Base-by-base conservation (phyloP, 2,113 vertebrate species). In the Conger conger region DNA sequence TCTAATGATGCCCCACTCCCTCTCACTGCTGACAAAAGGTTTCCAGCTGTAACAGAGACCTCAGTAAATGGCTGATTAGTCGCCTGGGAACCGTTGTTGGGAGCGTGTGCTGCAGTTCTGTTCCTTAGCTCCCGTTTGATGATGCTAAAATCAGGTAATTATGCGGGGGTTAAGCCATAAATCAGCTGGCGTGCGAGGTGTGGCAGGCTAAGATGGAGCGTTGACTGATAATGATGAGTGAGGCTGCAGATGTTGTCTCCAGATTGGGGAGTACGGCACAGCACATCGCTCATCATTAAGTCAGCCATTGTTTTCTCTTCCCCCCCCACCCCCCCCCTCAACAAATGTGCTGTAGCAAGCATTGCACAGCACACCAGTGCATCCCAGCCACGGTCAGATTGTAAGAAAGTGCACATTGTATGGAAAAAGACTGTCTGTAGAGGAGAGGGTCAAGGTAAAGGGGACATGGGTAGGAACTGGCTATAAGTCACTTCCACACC, bases 51-150 rank as follows among this genome's bases (percentile, higher is more conserved):
- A 82, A 82, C 50, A 88, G 50, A 82, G 79, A 27, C 36, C 27
- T 88, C 79, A 40, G 82, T 86, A 50, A 82, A 38, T 42, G 79
- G 84, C 85, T 86, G 84, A 86, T 86, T 84, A 82, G 68, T 36
- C 85, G 82, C 82, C 80, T 78, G 79, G 87, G 82, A 88, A 16
- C 36, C 36, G 76, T 38, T 36, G 37, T 9, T 17, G 30, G 35
- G 16, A 20, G 16, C 33, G 73, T 30, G 76, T 17, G 1, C 76
- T 30, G 68, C 6, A 13, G 68, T 33, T 73, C 27, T 9, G n/a
- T 5, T 73, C 33, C 4, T 73, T 60, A 5, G 35, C 20, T 82
- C 23, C 35, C 36, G 33, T 63, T 35, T 30, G 36, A 38, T 16
- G 20, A 37, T 40, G 53, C 17, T n/a, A 20, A 45, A 84, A 79